Conservation (phyloP, 2,113 vertebrate genomes). For the Pollachius pollachius region DNA sequence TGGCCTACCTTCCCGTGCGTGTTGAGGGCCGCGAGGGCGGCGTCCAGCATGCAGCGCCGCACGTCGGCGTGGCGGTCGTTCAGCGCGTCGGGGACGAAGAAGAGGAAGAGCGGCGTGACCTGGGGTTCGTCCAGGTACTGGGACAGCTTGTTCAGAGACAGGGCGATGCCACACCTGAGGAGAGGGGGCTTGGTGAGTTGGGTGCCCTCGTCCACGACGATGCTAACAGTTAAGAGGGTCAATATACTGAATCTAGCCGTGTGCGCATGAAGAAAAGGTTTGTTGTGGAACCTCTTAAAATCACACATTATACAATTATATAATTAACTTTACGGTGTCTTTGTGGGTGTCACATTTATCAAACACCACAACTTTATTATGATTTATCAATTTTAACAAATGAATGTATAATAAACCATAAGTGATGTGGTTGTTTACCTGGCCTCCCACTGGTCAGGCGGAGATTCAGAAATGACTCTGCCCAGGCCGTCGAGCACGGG, state of each 20-base stretch:
- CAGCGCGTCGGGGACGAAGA: constrained; percentile 96
- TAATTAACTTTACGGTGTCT: too few species aligned
- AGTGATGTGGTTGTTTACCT: constrained; percentile 73
- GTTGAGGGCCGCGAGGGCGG: constrained; percentile 91
- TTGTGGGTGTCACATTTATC: too few species aligned
- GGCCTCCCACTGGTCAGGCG: constrained; percentile 97
- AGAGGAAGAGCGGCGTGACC: constrained; percentile 95
- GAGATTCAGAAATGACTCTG: constrained; percentile 92
- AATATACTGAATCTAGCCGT: too few species aligned
- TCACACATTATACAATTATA: too few species aligned
- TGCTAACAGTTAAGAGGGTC: neutral
- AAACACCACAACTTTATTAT: too few species aligned
- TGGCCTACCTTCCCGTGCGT: constrained; percentile 90
- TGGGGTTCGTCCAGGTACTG: constrained; percentile 87
- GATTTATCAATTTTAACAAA: too few species aligned
- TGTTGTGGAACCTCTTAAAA: too few species aligned
- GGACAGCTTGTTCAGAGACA: constrained; percentile 92
- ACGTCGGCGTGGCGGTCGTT: constrained; percentile 92
- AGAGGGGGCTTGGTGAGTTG: neutral
- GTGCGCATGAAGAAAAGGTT: too few species aligned
- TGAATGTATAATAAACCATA: too few species aligned
- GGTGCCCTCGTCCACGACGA: neutral
- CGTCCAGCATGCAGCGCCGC: constrained; percentile 94
- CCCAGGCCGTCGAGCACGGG: constrained; percentile 94
- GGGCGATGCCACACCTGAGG: constrained; percentile 89